Evolutionary conservation across 2,888 invertebrate genomes (phyloP), one percentile per base, ranked within the genome.

Genomic region (Brachypterus glaber): DNA sequence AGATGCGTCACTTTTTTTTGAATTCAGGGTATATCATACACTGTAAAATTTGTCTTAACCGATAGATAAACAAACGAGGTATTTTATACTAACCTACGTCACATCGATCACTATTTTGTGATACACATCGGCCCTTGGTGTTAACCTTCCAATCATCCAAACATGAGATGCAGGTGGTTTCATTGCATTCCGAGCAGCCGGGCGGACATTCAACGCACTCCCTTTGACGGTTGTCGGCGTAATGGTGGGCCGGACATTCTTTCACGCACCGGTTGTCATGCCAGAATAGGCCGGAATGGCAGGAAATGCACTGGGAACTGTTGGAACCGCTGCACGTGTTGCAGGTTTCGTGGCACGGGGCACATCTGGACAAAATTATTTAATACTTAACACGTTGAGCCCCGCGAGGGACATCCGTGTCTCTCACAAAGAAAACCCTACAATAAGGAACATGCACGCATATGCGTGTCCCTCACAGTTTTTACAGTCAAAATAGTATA

Each of bases 201-300:
- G 77, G 73, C 1, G 83, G 79, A 63, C 90, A 90, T 44, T 74
- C 73, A 51, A 86, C 71, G 61, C 89, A 89, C 62, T 87, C 87
- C 47, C 79, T 76, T 40, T 84, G 75, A 54, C 82, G 82, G 52
- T 79, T 79, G 58, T 87, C 85, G 7, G 80, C 77, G 59, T 78
- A 87, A 61, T 76, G 80, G 29, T 82, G 81, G 35, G 71, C 70
- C 2, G 86, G 85, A 55, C 89, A 90, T 39, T 73, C 73, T 44
- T 73, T 69, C 24, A 79, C 70, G 60, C 89, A 89, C 37, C 74
- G 73, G 34, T 83, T 85, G 48, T 82, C 76, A 51, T 78, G 70
- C 41, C 80, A 75, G 59, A 77, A 85, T 42, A 74, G 74, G 33
- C 82, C 80, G 24, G 77, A 68, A 43, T 79, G 79, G 65, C 91